Conservation (phyloP, 2,113 vertebrate species). For the Tricholaema leucomelas region DNA sequence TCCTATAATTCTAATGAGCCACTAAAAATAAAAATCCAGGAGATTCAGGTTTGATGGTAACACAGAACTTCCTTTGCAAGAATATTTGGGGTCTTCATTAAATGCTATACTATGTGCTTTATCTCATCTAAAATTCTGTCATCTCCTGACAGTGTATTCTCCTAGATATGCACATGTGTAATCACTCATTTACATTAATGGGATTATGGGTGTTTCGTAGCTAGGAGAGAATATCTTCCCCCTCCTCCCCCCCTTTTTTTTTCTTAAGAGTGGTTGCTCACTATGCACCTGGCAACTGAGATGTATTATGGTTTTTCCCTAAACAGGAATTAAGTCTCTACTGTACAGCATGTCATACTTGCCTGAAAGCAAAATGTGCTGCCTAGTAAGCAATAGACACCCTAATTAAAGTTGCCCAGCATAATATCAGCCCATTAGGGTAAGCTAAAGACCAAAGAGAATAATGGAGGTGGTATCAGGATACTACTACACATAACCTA, state of each 20-base stretch:
- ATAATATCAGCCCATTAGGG: slow-evolving; percentile 47
- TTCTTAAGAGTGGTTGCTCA: neutral
- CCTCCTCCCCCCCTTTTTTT: neutral
- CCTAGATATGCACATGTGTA: slow-evolving; percentile 24
- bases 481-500: slow-evolving; percentile 21
- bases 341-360: slow-evolving; percentile 50
- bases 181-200: slow-evolving; percentile 59
- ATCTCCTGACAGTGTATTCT: slow-evolving; percentile 35
- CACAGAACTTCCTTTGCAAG: slow-evolving; percentile 18
- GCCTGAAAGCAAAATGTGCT: slow-evolving; percentile 61
- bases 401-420: slow-evolving; percentile 61
- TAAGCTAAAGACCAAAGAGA: slow-evolving; percentile 54
- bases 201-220: slow-evolving; percentile 53
- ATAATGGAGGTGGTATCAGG: slow-evolving; percentile 24
- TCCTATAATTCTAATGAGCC: slow-evolving; percentile 35
- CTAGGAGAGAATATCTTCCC: slow-evolving; percentile 7
- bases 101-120: neutral
- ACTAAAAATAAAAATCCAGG: slow-evolving; percentile 48
- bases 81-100: slow-evolving; percentile 43
- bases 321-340: slow-evolving; percentile 50
- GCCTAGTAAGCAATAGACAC: slow-evolving; percentile 55
- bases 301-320: slow-evolving; percentile 2
- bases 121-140: slow-evolving; percentile 56
- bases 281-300: slow-evolving; percentile 33
- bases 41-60: neutral